Conservation (phyloP, 2,113 vertebrate species). For the Xenopus laevis region DNA sequence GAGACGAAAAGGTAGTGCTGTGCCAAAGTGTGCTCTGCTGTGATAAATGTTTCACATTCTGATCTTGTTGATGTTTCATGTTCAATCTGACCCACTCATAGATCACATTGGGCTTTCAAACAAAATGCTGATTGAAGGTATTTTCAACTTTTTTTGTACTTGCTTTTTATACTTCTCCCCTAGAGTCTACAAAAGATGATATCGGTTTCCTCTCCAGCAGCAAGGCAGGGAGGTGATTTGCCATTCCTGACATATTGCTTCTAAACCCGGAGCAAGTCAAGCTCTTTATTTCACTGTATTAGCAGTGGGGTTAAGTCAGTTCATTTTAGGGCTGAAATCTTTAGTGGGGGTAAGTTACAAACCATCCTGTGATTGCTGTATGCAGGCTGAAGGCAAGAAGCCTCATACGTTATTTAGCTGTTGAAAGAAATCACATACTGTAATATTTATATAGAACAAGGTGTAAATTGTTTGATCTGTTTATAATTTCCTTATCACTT, state of each 20-base stretch:
- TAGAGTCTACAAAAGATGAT: background rate
- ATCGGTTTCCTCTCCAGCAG: background rate
- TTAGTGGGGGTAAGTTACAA: background rate
- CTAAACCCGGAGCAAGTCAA: background rate
- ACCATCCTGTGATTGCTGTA: background rate
- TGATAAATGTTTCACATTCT: conserved; percentile 5
- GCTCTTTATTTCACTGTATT: background rate
- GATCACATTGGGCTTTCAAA: conserved; percentile 1
- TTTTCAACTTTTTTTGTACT: background rate
- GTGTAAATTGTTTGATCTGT: too few species aligned
- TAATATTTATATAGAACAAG: too few species aligned
- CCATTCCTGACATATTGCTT: background rate
- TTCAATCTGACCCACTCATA: conserved; percentile 3
- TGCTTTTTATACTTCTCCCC: background rate
- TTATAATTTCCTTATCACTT: too few species aligned
- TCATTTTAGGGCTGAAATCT: background rate
- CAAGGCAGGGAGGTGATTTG: background rate
- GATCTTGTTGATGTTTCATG: conserved; percentile 5
- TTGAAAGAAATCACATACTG: background rate
- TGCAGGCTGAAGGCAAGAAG: background rate
- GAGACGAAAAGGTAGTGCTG: background rate
- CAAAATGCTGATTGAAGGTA: conserved; percentile 5
- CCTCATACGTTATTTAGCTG: background rate
- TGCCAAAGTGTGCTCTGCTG: conserved; percentile 5
- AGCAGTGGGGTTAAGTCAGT: background rate